Conservation (phyloP, 2,888 invertebrate genomes). For the Hypomecis atomaria region DNA sequence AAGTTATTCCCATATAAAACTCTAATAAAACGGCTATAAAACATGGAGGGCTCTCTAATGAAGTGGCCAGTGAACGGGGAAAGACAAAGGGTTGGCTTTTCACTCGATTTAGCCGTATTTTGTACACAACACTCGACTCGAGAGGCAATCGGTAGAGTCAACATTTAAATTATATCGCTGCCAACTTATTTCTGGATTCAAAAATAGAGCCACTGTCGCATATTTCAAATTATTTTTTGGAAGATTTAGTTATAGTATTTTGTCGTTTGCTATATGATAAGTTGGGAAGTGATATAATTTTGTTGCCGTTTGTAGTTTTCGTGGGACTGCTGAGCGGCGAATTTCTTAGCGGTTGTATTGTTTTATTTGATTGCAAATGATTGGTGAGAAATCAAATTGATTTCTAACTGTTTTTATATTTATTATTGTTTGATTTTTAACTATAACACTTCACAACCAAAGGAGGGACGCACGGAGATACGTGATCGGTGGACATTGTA, state of each 20-base stretch:
- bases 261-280: neutral
- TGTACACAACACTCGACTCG: slow-evolving; percentile 73
- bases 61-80: slow-evolving; percentile 53
- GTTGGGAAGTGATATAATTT: slow-evolving; percentile 42
- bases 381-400: neutral
- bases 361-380: slow-evolving; percentile 2
- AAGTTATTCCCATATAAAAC: slow-evolving; percentile 35
- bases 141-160: slow-evolving; percentile 62
- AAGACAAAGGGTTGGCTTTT: slow-evolving; percentile 70
- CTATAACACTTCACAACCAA: too few species aligned
- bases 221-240: neutral
- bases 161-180: slow-evolving; percentile 47
- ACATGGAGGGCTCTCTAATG: slow-evolving; percentile 58
- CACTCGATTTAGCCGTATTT: slow-evolving; percentile 76
- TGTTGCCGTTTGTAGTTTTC: slow-evolving; percentile 57
- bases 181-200: neutral
- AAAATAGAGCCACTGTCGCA: neutral
- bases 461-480: too few species aligned
- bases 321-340: slow-evolving; percentile 56
- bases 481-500: too few species aligned
- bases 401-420: neutral
- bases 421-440: neutral
- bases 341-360: slow-evolving; percentile 16
- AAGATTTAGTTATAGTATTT: neutral
- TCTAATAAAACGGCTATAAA: slow-evolving; percentile 41